A percentile compares a stretch with the other conserved stretches of the same genome.
Conservation (phyloP, 2,797 vertebrate genomes). For the Enteromius argenteus region DNA sequence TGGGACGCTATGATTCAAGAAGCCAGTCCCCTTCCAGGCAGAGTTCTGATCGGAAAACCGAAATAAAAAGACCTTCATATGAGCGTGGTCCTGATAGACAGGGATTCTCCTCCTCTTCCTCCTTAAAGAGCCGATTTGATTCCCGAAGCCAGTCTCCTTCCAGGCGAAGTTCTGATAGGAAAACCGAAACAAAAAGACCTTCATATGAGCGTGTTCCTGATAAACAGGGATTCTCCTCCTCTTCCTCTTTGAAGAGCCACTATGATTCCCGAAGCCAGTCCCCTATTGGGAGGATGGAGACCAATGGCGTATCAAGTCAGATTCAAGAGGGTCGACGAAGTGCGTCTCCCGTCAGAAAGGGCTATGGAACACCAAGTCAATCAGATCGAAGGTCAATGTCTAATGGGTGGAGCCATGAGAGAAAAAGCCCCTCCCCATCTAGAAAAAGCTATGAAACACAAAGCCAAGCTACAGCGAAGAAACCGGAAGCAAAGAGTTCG, state of each 20-base stretch:
- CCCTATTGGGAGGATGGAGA: conserved; percentile 12
- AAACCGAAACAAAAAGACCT: conserved; percentile 60
- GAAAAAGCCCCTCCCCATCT: conserved; percentile 45
- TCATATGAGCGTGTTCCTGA: conserved; percentile 50
- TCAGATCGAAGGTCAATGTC: conserved; percentile 57
- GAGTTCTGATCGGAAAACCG: background rate
- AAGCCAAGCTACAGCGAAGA: conserved; percentile 26
- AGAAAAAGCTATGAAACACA: conserved; percentile 44
- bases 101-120: conserved; percentile 58
- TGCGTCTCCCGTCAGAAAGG: conserved; percentile 78
- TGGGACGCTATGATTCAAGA: conserved; percentile 59
- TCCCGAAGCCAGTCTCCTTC: conserved; percentile 65
- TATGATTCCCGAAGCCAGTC: conserved; percentile 67
- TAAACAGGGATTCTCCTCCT: conserved; percentile 52
- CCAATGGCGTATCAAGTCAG: background rate
- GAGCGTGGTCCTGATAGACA: conserved; percentile 55
- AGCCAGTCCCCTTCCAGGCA: conserved; percentile 39
- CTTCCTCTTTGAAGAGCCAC: conserved; percentile 65
- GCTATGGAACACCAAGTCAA: conserved; percentile 76
- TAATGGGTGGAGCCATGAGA: conserved; percentile 39
- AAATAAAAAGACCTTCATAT: conserved; percentile 48
- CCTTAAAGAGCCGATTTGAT: conserved; percentile 63
- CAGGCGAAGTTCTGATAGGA: conserved; percentile 65
- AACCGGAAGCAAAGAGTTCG: conserved; percentile 42
- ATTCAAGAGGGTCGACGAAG: conserved; percentile 58